Evolutionary conservation across 2,888 invertebrate species (phyloP).

Genomic region (Eueremaeus valkanovi): DNA sequence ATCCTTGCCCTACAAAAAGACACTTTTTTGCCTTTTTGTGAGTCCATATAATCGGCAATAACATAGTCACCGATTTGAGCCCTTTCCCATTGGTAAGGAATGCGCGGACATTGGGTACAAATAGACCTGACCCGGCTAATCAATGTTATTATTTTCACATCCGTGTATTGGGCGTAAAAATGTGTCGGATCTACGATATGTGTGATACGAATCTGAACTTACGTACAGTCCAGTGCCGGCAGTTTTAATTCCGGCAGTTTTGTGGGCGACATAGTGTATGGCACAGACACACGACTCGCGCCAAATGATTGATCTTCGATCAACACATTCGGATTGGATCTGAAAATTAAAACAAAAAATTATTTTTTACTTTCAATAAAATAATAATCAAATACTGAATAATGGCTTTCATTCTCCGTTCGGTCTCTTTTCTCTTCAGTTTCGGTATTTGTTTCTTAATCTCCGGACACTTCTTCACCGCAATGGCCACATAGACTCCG

Average conservation of each 20-base stretch:
- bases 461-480: conserved; percentile 56
- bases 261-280: background rate
- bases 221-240: conserved; percentile 11
- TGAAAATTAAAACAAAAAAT: too few relatives aligned
- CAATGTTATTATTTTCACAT: conserved; percentile 52
- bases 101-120: background rate
- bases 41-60: background rate
- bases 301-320: too few relatives aligned
- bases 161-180: conserved; percentile 65
- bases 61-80: background rate
- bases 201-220: conserved; percentile 3
- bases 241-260: background rate
- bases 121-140: background rate
- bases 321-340: background rate
- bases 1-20: background rate
- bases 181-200: conserved; percentile 53
- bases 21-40: background rate
- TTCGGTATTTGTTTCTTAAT: background rate
- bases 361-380: too few relatives aligned
- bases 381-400: too few relatives aligned
- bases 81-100: background rate
- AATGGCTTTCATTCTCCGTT: background rate
- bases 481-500: conserved; percentile 69
- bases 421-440: background rate
- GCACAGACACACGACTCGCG: too few relatives aligned